These are phyloP conservation scores for Acrossocheilus fasciatus DNA, from an alignment of 2,797 vertebrate genomes.

Conservation along the genomic window DNA sequence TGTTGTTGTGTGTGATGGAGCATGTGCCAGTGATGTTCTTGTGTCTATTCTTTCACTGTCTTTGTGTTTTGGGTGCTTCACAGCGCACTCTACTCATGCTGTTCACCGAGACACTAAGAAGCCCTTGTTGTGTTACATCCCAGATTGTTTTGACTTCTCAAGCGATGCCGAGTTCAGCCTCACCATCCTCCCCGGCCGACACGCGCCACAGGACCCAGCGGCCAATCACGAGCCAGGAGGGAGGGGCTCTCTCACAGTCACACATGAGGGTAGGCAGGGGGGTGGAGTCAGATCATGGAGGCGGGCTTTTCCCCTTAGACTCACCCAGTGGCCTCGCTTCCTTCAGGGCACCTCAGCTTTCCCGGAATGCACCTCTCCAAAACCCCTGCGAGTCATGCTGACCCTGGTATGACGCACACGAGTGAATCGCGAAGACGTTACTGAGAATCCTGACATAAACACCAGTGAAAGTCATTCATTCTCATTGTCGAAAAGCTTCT, in stretches of 20 bases:
- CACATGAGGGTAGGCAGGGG: constrained; percentile 95
- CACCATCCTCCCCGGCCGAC: constrained; percentile 89
- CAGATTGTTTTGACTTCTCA: constrained; percentile 99
- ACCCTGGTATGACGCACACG: not conserved
- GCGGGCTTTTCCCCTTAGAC: constrained; percentile 61
- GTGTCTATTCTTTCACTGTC: constrained; percentile 11
- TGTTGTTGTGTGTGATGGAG: not conserved
- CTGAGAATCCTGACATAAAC: not conserved
- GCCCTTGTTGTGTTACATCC: constrained; percentile 96
- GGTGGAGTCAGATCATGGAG: constrained; percentile 78
- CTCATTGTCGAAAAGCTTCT: not conserved
- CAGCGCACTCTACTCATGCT: not conserved
- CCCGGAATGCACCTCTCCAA: constrained; percentile 76
- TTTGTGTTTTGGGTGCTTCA: constrained; percentile 23
- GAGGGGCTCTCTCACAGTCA: constrained; percentile 92
- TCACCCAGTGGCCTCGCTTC: constrained; percentile 60
- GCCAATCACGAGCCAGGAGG: constrained; percentile 90
- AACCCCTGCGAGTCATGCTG: not conserved
- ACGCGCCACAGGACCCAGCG: constrained; percentile 86
- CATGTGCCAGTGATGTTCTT: constrained; percentile 1
- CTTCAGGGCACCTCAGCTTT: constrained; percentile 75
- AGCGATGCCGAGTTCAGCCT: constrained; percentile 92
- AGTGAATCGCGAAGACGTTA: not conserved
- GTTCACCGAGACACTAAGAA: constrained; percentile 71
- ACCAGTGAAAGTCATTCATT: not conserved